Evolutionary conservation across 2,797 vertebrate genomes (phyloP), one percentile per base, ranked within the genome.

Genomic region (Falco concolor): DNA sequence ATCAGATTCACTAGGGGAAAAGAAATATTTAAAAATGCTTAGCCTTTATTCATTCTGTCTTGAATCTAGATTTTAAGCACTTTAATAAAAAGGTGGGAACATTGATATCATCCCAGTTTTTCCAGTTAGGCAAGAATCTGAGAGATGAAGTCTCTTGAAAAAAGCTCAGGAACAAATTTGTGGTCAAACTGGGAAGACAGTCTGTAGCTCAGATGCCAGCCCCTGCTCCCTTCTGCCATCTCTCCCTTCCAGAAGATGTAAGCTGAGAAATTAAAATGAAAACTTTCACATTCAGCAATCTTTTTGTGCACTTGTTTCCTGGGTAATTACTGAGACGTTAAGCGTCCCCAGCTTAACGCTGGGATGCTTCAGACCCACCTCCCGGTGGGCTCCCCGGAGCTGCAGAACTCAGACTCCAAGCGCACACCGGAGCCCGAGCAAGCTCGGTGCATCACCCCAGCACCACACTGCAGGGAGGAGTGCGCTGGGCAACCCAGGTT

Each of bases 361-460:
- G n/a, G 56, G 36, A 49, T 1, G 1, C 25, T 64, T 21, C 8
- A 74, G 61, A 44, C 19, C 14, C 63, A 57, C 28, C 28, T 73
- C 53, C 67, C 38, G 34, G 32, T 0, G 0, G 53, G 36, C 1
- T 20, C 32, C 32, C 5, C 0, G 0, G 53, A 69, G 27, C 56
- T 4, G 3, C 10, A 7, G 21, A 75, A n/a, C 13, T 50, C 25
- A 2, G 81, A 32, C 13, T 12, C 40, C 40, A 40, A 14, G 40
- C 13, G 40, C 40, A 40, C 38, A 40, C 40, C 40, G 13, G 40
- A 40, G 40, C 34, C 34, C 4, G 2, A 17, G 25, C 1, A 2
- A 36, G 49, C 25, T 49, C 28, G 47, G 2, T 0, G 3, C 4
- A 6, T 8, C 53, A 30, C 7, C 67, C 36, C 32, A n/a, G 7